Base-by-base conservation (phyloP, 2,113 vertebrate species). In the Sinocyclocheilus rhinocerous region DNA sequence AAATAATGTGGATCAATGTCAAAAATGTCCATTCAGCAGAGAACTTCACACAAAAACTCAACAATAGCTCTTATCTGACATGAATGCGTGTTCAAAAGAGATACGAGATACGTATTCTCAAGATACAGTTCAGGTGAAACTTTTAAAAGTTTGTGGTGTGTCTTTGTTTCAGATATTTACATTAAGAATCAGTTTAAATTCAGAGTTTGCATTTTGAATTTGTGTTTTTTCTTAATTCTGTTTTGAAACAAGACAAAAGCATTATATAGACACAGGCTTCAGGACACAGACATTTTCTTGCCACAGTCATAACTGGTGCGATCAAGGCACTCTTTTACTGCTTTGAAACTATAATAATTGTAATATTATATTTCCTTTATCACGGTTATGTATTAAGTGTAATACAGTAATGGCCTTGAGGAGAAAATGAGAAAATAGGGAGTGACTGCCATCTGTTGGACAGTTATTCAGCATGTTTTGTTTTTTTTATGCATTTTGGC, bases 401-500 rank as follows among this genome's bases (percentile, higher is more conserved):
- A 20, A 10, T 9, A 10, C 18, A 4, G 16, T 4, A 20, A 36
- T 70, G 29, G 7, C 20, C 70, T 22, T 42, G 24, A n/a, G 20
- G 11, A 55, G 15, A 16, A 61, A 59, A 39, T 24, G 0, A 26
- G 24, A 70, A 86, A 75, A 84, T 55, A 57, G 45, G 24, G 36
- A 57, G 77, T 57, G 55, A 79, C 75, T 84, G 81, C 87, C 87
- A 81, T 78, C 87, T 88, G 55, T 77, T 88, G 87, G 85, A 84
- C 57, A 70, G n/a, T 42, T 29, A 59, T 79, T 22, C 11, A 42
- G 52, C 18, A 2, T 36, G 1, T 5, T 72, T 42, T 42, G 6
- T 42, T 42, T 8, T 8, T 42, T 42, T 42, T 0, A 1, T n/a
- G n/a, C n/a, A n/a, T 61, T 22, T n/a, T 50, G 48, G 48, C 48